These are phyloP conservation scores for Coilia nasus DNA, from an alignment of 2,797 vertebrate species.

Conservation along the genomic window DNA sequence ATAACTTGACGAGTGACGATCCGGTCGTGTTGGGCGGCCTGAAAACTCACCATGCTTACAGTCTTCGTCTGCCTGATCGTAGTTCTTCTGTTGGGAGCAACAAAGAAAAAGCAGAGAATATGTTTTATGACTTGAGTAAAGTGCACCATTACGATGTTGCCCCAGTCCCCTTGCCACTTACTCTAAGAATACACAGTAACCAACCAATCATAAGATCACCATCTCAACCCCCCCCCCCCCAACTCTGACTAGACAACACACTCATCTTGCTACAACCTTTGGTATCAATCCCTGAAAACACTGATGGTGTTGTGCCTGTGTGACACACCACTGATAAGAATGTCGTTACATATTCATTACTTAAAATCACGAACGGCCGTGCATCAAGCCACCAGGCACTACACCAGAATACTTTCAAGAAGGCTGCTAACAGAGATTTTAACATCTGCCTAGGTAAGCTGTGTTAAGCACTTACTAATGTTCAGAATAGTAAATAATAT, in stretches of 20 bases:
- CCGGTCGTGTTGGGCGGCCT: background rate
- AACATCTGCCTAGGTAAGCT: no score
- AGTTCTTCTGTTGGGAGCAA: constrained; percentile 88
- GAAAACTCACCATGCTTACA: constrained; percentile 92
- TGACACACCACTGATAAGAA: background rate
- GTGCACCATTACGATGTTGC: background rate
- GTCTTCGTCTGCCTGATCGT: constrained; percentile 98
- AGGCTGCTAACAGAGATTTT: no score
- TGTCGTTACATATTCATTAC: no score
- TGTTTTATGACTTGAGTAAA: background rate
- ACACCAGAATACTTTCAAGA: no score
- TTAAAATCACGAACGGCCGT: no score
- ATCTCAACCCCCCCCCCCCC: background rate
- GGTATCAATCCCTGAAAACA: background rate
- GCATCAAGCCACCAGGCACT: no score
- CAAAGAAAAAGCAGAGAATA: background rate
- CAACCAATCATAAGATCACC: background rate
- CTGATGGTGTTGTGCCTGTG: background rate
- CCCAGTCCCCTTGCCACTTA: background rate
- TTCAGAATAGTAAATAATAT: no score
- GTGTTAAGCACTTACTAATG: no score
- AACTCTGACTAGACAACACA: background rate
- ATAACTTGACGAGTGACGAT: background rate
- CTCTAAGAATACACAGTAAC: background rate
- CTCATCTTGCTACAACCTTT: background rate